phyloP scores from a whole-genome alignment of 2,888 invertebrate genomes.

The Tetranychus piercei region DNA sequence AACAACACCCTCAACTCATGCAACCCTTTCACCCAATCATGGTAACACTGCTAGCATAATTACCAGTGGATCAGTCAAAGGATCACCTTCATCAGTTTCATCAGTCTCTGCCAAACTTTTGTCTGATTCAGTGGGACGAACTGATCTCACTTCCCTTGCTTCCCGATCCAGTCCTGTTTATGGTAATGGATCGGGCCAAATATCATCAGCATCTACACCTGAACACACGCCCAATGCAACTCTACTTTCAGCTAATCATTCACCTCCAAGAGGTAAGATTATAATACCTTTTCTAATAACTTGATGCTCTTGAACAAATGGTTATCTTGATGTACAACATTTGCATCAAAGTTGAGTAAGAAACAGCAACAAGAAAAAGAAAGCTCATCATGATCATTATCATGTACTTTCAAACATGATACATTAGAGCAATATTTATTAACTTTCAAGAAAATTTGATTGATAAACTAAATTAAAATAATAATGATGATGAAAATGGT shows the following conservation, averaged over 20 bases:
- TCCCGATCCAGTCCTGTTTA: slow-evolving; percentile 18
- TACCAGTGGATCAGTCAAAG: background rate
- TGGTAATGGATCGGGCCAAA: slow-evolving; percentile 16
- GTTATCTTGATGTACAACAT: no score
- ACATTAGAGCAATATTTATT: no score
- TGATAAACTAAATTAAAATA: no score
- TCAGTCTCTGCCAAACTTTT: background rate
- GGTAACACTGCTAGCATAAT: background rate
- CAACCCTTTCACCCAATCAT: background rate
- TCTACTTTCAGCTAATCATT: slow-evolving; percentile 5
- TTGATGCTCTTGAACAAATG: background rate
- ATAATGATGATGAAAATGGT: no score
- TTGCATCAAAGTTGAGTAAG: no score
- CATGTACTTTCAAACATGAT: no score
- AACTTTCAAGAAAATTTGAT: no score
- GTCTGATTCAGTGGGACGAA: background rate
- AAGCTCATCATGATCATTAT: no score
- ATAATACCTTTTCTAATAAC: no score
- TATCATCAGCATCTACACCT: slow-evolving; percentile 20
- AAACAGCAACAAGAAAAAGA: no score
- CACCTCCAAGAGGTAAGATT: slow-evolving; percentile 8
- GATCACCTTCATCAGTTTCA: background rate
- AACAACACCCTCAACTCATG: slow-evolving; percentile 7
- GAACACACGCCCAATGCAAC: slow-evolving; percentile 15
- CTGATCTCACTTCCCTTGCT: background rate